Evolutionary conservation across 2,113 vertebrate species (phyloP).

Genomic region (cat (Felis catus)): DNA sequence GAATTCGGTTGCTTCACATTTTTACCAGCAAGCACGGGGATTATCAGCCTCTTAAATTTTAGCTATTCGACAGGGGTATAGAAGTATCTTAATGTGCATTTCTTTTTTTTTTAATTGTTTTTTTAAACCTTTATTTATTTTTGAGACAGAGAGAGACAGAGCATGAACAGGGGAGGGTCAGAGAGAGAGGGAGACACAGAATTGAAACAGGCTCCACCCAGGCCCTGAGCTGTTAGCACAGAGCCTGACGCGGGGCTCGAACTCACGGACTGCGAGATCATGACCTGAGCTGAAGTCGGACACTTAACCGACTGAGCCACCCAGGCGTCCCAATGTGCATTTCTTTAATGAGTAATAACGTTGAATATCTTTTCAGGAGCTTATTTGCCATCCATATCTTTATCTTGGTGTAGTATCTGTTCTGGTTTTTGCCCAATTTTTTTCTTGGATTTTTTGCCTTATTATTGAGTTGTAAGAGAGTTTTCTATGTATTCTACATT

Average conservation of each 20-base stretch:
- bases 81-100: too few species aligned
- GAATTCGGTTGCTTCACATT: background rate
- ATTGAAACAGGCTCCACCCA: too few species aligned
- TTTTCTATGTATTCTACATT: background rate
- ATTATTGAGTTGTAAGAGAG: background rate
- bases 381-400: background rate
- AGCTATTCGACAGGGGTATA: fast-evolving
- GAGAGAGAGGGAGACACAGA: too few species aligned
- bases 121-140: too few species aligned
- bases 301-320: too few species aligned
- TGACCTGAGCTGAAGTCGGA: too few species aligned
- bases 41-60: background rate
- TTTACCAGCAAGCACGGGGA: background rate
- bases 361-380: background rate
- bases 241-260: too few species aligned
- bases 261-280: too few species aligned
- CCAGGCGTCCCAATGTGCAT: background rate
- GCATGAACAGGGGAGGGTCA: too few species aligned
- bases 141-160: too few species aligned
- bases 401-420: background rate
- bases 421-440: background rate
- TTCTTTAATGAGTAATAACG: background rate
- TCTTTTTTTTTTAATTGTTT: too few species aligned
- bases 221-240: too few species aligned
- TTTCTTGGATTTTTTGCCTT: background rate